These are phyloP conservation scores for Callorhinus ursinus DNA, from an alignment of 2,113 vertebrate genomes.

Conservation along the genomic window DNA sequence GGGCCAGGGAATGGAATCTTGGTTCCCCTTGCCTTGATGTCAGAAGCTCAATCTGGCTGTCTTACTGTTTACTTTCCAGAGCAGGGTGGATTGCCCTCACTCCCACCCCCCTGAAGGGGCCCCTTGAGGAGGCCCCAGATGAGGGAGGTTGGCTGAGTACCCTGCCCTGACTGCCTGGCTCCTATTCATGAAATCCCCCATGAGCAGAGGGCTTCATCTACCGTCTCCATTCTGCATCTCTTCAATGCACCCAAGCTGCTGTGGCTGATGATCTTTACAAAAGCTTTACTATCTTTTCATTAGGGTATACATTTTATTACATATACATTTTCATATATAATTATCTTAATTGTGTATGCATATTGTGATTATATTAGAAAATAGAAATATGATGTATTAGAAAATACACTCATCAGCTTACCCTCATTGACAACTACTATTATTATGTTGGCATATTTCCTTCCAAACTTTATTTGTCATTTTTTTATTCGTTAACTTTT, in stretches of 20 bases:
- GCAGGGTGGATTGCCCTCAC: not conserved
- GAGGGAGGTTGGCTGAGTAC: too few relatives aligned
- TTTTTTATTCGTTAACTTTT: not conserved
- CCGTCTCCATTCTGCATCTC: too few relatives aligned
- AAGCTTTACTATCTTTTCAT: not conserved
- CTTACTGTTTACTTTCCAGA: not conserved
- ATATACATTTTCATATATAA: not conserved
- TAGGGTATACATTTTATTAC: not conserved
- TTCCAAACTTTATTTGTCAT: not conserved
- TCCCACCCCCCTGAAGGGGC: not conserved
- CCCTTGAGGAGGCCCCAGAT: not conserved
- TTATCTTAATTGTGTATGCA: not conserved
- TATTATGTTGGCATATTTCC: constrained; percentile 24
- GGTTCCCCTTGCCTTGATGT: not conserved
- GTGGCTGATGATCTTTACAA: not conserved
- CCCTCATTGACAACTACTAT: not conserved
- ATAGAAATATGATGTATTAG: not conserved
- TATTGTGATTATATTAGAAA: not conserved
- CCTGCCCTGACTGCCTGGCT: not conserved
- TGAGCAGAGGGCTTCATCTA: not conserved
- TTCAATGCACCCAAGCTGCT: not conserved
- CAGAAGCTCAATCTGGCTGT: not conserved
- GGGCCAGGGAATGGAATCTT: not conserved
- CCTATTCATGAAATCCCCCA: not conserved
- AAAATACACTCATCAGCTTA: not conserved